Conservation (phyloP, 2,113 vertebrate species). For the Gopherus flavomarginatus region DNA sequence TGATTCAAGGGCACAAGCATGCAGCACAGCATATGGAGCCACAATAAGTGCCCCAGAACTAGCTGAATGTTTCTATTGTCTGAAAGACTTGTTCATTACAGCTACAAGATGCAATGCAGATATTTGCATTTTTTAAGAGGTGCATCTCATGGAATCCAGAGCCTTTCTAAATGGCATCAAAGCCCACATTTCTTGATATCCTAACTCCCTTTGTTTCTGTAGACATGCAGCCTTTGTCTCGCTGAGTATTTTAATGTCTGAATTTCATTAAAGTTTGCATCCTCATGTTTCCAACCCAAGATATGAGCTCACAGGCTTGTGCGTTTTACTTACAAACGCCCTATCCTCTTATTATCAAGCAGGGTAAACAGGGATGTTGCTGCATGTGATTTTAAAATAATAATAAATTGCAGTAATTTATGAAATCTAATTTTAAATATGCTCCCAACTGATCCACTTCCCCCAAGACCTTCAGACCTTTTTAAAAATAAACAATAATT, state of each 20-base stretch:
- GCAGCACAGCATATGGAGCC: constrained; percentile 35
- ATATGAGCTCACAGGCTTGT: not conserved
- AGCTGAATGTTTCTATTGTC: constrained; percentile 56
- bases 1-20: constrained; percentile 34
- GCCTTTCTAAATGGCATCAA: constrained; percentile 3
- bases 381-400: constrained; percentile 2
- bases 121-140: constrained; percentile 66
- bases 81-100: constrained; percentile 37
- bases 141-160: constrained; percentile 7
- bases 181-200: constrained; percentile 19
- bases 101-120: constrained; percentile 25
- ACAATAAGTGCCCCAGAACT: constrained; percentile 27
- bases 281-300: not conserved
- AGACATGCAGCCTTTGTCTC: not conserved
- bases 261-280: constrained; percentile 46
- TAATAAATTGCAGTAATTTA: not conserved
- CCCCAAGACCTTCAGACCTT: not conserved
- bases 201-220: constrained; percentile 42
- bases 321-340: not conserved
- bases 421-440: not conserved
- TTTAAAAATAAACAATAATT: not conserved
- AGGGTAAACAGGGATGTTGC: not conserved
- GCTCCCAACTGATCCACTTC: not conserved
- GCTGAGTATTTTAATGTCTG: not conserved
- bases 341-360: not conserved